phyloP scores from a whole-genome alignment of 2,797 vertebrate genomes.

The Denticeps clupeoides region DNA sequence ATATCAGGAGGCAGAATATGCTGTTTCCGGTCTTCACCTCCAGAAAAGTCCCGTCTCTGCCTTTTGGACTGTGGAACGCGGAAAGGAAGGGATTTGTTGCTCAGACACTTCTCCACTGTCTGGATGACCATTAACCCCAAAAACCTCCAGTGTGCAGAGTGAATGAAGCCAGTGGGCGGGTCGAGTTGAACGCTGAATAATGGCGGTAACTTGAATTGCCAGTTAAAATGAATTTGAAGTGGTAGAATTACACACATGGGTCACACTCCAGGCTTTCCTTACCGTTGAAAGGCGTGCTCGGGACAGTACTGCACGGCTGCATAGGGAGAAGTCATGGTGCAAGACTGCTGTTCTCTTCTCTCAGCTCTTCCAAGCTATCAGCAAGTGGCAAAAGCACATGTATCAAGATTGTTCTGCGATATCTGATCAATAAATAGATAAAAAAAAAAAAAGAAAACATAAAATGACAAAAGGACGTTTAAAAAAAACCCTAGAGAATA shows the following conservation, averaged over 20 bases:
- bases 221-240: too few species aligned
- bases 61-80: too few species aligned
- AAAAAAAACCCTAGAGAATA: conserved; percentile 57
- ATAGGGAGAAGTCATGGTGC: conserved; percentile 83
- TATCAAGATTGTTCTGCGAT: conserved; percentile 24
- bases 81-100: too few species aligned
- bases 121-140: too few species aligned
- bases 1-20: conserved; percentile 53
- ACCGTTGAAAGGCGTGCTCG: conserved; percentile 88
- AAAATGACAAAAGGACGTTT: conserved; percentile 41
- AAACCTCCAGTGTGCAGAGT: too few species aligned
- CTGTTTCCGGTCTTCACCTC: too few species aligned
- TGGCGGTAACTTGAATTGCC: background rate
- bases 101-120: too few species aligned
- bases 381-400: conserved; percentile 42
- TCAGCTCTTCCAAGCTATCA: conserved; percentile 42
- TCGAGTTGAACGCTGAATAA: too few species aligned
- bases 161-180: too few species aligned
- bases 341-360: conserved; percentile 45
- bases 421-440: conserved; percentile 19
- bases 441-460: conserved; percentile 37
- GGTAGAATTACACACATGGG: background rate
- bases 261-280: conserved; percentile 50
- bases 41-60: too few species aligned
- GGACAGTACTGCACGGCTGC: conserved; percentile 79